Percentiles rank a stretch among this genome's conserved stretches.
These are phyloP conservation scores for Erinaceus europaeus DNA, from an alignment of 2,113 vertebrate species.

Conservation along the genomic window DNA sequence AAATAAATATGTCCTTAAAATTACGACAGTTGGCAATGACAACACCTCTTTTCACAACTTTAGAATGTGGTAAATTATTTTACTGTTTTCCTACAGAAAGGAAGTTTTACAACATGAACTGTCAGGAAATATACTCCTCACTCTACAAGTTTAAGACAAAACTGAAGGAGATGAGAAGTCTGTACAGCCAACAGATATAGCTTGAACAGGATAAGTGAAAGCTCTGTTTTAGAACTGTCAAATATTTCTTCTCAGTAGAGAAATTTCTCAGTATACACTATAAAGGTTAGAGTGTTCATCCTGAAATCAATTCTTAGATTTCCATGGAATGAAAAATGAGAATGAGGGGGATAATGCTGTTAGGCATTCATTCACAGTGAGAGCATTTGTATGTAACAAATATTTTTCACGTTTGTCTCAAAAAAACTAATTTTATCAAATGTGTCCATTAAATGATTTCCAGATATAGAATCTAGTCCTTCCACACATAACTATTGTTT, in stretches of 20 bases:
- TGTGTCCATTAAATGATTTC: neutral
- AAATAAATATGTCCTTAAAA: neutral
- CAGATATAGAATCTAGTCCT: neutral
- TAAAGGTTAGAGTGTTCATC: neutral
- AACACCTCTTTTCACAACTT: neutral
- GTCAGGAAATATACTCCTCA: neutral
- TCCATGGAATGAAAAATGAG: neutral
- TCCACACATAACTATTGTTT: neutral
- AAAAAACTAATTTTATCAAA: no score
- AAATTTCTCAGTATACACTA: neutral
- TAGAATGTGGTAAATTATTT: neutral
- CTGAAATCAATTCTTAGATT: neutral
- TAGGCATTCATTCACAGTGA: neutral
- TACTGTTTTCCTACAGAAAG: neutral
- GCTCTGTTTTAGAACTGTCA: neutral
- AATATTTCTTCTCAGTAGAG: neutral
- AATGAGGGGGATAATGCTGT: neutral
- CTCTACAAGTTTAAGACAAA: neutral
- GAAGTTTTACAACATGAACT: neutral
- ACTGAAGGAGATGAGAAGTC: neutral
- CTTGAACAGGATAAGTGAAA: neutral
- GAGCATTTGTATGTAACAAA: neutral
- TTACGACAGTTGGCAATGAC: neutral
- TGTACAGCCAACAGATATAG: neutral
- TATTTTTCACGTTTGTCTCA: neutral